These are phyloP conservation scores for Apeira syringaria DNA, from an alignment of 2,888 invertebrate genomes.

Conservation along the genomic window DNA sequence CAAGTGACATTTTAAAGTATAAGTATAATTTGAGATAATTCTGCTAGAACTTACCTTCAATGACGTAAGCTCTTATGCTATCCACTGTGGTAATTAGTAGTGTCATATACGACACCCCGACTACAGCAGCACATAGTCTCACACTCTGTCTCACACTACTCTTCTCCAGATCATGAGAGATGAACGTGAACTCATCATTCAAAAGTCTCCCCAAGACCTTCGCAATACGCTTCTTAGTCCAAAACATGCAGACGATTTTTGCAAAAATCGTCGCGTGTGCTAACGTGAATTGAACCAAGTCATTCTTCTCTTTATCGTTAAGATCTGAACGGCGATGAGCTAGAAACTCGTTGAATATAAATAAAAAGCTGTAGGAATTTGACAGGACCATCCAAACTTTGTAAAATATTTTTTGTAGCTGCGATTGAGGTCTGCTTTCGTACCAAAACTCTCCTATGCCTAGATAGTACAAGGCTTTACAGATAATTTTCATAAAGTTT, in stretches of 20 bases:
- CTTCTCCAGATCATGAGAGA: conserved; percentile 38
- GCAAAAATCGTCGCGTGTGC: conserved; percentile 44
- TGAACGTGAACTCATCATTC: conserved; percentile 39
- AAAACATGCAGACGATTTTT: conserved; percentile 45
- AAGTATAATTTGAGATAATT: too few species aligned
- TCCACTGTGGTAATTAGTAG: conserved; percentile 38
- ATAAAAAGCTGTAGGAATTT: conserved; percentile 40
- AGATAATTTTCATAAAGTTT: conserved; percentile 44
- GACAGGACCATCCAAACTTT: conserved; percentile 40
- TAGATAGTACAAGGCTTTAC: conserved; percentile 41
- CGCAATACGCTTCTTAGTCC: conserved; percentile 41
- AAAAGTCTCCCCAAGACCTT: conserved; percentile 45
- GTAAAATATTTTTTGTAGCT: conserved; percentile 33
- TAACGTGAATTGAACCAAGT: conserved; percentile 45
- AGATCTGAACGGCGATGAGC: conserved; percentile 45
- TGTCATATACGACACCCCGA: conserved; percentile 32
- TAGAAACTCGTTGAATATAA: conserved; percentile 42
- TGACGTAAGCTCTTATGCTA: conserved; percentile 38
- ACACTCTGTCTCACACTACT: conserved; percentile 41
- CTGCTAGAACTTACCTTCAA: too few species aligned
- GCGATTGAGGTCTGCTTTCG: conserved; percentile 26
- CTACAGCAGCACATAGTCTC: conserved; percentile 31
- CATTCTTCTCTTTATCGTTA: conserved; percentile 45
- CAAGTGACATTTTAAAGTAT: too few species aligned
- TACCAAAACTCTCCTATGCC: conserved; percentile 56